phyloP scores from a whole-genome alignment of 2,888 invertebrate genomes.

The Hydriomena furcata region DNA sequence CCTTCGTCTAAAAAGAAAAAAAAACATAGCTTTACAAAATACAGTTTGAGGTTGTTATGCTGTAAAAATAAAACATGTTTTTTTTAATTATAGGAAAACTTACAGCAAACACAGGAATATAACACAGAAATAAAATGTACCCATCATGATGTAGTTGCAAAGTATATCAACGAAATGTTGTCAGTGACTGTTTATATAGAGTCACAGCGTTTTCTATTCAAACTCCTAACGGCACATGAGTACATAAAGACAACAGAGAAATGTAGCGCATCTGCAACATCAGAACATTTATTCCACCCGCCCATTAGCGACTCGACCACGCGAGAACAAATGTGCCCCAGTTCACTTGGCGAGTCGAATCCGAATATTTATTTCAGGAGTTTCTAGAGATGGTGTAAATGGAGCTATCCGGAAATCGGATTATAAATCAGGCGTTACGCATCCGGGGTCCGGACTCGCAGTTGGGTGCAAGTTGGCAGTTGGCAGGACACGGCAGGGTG shows the following conservation, averaged over 20 bases:
- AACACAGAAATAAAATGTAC: too few relatives aligned
- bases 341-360: conserved; percentile 34
- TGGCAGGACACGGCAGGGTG: conserved; percentile 40
- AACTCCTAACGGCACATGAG: conserved; percentile 7
- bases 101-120: too few relatives aligned
- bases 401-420: conserved; percentile 55
- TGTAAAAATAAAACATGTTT: too few relatives aligned
- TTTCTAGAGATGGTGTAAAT: conserved; percentile 41
- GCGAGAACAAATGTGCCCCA: conserved; percentile 40
- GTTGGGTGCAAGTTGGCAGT: conserved; percentile 45
- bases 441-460: conserved; percentile 54
- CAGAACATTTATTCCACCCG: conserved; percentile 42
- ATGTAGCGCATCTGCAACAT: conserved; percentile 32
- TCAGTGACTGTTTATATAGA: not conserved
- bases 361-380: conserved; percentile 40
- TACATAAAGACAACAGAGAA: conserved; percentile 20
- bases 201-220: conserved; percentile 5
- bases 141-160: too few relatives aligned
- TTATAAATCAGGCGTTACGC: conserved; percentile 61
- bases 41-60: too few relatives aligned
- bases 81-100: too few relatives aligned
- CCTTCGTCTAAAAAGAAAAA: too few relatives aligned
- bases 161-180: too few relatives aligned
- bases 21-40: too few relatives aligned
- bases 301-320: conserved; percentile 39